A percentile compares a stretch with the other conserved stretches of the same genome.
Evolutionary conservation across 2,888 invertebrate species (phyloP).

Genomic region (Drosophila percnosoma): DNA sequence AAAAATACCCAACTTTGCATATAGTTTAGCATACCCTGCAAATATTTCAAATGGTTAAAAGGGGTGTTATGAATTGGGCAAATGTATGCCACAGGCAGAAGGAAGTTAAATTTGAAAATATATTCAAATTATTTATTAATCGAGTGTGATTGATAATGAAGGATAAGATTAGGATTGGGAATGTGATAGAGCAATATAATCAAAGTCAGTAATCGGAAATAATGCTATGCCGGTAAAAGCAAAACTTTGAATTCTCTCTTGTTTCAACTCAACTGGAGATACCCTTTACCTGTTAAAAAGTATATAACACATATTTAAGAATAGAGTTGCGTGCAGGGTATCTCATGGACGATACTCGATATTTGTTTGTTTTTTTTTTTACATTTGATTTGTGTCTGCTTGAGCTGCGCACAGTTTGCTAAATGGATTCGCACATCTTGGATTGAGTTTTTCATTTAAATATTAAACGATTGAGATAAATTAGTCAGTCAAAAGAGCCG

Average conservation of each 20-base stretch:
- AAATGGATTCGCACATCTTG: constrained; percentile 42
- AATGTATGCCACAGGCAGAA: neutral
- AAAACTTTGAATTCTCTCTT: too few species aligned
- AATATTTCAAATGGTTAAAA: neutral
- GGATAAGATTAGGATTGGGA: neutral
- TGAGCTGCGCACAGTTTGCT: constrained; percentile 40
- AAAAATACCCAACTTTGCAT: constrained; percentile 48
- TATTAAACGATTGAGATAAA: constrained; percentile 75
- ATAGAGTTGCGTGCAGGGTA: neutral
- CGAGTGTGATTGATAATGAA: neutral
- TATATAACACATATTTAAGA: neutral
- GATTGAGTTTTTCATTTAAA: constrained; percentile 70
- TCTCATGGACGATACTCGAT: neutral
- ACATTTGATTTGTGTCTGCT: constrained; percentile 28
- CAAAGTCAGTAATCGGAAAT: neutral
- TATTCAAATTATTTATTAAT: neutral
- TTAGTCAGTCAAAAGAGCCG: constrained; percentile 43
- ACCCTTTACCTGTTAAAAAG: too few species aligned
- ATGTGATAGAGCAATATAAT: neutral
- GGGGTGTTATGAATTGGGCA: neutral
- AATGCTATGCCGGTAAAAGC: neutral
- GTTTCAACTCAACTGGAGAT: too few species aligned
- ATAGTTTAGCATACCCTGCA: constrained; percentile 16
- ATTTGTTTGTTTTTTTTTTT: neutral
- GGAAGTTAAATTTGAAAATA: neutral